Evolutionary conservation across 2,113 vertebrate genomes (phyloP).

Genomic region (Pelodiscus sinensis): DNA sequence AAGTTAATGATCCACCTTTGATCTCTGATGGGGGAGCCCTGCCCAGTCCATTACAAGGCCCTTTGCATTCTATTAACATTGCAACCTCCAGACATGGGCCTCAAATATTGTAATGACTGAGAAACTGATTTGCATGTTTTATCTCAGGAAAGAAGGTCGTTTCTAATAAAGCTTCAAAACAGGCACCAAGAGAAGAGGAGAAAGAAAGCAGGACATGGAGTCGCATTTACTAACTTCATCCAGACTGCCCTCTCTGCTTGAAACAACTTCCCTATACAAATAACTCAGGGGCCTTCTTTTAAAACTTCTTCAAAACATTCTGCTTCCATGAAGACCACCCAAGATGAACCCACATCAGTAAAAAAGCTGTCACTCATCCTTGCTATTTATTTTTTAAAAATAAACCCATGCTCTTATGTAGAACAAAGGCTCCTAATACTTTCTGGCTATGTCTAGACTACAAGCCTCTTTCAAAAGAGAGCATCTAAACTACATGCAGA

Average conservation of each 20-base stretch:
- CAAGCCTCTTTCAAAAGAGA: no score
- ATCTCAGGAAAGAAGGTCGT: background rate
- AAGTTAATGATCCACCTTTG: background rate
- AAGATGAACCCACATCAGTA: constrained; percentile 16
- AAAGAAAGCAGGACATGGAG: constrained; percentile 17
- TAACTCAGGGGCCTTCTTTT: constrained; percentile 47
- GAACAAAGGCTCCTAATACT: constrained; percentile 40
- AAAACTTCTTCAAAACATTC: constrained; percentile 60
- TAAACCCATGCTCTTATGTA: constrained; percentile 2
- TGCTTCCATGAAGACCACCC: constrained; percentile 26
- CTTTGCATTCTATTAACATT: background rate
- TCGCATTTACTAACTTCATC: constrained; percentile 17
- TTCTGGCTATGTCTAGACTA: background rate
- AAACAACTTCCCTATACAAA: background rate
- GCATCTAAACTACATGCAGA: no score
- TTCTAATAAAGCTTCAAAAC: constrained; percentile 26
- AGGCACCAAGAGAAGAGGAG: background rate
- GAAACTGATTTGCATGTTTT: constrained; percentile 46
- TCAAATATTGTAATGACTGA: background rate
- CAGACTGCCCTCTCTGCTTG: background rate
- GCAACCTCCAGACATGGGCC: background rate
- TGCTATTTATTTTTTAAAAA: constrained; percentile 56
- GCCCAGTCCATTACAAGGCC: background rate
- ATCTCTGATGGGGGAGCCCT: background rate
- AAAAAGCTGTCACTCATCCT: constrained; percentile 29